phyloP scores from a whole-genome alignment of 2,797 vertebrate species.

The Brachyrhaphis roseni region DNA sequence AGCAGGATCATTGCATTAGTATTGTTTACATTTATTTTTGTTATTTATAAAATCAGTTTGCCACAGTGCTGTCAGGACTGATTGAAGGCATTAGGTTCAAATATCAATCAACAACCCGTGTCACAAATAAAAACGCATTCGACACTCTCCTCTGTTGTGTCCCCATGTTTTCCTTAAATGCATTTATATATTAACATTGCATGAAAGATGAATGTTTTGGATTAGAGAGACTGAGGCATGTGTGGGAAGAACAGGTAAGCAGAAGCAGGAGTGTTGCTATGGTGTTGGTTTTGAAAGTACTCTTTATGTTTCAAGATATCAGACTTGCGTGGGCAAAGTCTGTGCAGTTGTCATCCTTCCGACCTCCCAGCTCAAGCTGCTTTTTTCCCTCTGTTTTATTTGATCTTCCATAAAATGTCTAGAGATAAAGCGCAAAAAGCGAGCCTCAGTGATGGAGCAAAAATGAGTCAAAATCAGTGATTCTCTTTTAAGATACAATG shows the following conservation, averaged over 20 bases:
- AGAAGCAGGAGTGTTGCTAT: constrained; percentile 72
- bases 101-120: not conserved
- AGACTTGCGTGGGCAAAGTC: constrained; percentile 67
- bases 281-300: constrained; percentile 70
- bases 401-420: constrained; percentile 55
- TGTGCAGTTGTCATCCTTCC: constrained; percentile 62
- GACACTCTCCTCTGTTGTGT: not conserved
- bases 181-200: constrained; percentile 37
- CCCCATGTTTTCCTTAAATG: not conserved
- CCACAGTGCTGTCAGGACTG: constrained; percentile 40
- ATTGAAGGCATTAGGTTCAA: constrained; percentile 7
- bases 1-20: constrained; percentile 44
- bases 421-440: constrained; percentile 42
- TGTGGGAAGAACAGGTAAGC: constrained; percentile 69
- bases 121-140: not conserved
- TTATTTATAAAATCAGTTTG: constrained; percentile 53
- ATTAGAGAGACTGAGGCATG: constrained; percentile 72
- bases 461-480: constrained; percentile 26
- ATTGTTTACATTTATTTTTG: constrained; percentile 30
- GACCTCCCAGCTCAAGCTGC: constrained; percentile 58
- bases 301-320: constrained; percentile 73
- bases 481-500: constrained; percentile 10
- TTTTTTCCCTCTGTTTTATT: constrained; percentile 42
- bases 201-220: constrained; percentile 51
- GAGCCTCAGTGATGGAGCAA: constrained; percentile 25